Evolutionary conservation across 2,888 invertebrate species (phyloP), one percentile per base, ranked within the genome.

Genomic region (Drosophila quasianomalipes): DNA sequence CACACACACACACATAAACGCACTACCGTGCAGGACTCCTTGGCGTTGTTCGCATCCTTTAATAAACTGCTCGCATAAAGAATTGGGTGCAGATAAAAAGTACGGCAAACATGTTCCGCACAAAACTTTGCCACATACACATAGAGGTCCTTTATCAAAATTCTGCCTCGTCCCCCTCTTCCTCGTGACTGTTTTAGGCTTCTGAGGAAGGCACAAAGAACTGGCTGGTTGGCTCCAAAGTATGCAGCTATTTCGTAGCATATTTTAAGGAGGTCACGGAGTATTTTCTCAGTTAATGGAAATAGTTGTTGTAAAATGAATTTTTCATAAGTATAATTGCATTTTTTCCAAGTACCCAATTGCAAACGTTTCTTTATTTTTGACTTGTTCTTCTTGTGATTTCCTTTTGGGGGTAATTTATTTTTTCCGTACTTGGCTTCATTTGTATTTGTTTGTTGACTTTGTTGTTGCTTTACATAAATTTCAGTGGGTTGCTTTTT

Each of bases 381-480:
- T 28, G 28, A 19, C 12, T 16, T 35, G 14, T 33, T 35, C 26
- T 30, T n/a, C 22, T 39, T 41, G 52, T n/a, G 41, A 35, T 30
- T 62, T 69, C 4, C 41, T 57, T 47, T 60, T 49, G 44, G 57
- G 44, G 33, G 65, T 63, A 67, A 68, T 76, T 78, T 78, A 64
- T 73, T 80, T 79, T 74, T 74, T 68, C 62, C 75, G 41, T 54
- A 55, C 61, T 79, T 71, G 63, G 62, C 71, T 87, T 67, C 67
- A 54, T 82, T 64, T 75, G 63, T 73, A 65, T 86, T 78, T 75
- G 64, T 68, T 69, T 81, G 72, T 63, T 70, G 74, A 84, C 74
- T 83, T 82, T 70, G 69, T 58, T 69, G 69, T 70, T 76, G 76
- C 76, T 76, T 75, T 66, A 72, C 82, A 84, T 76, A 73, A 81